Evolutionary conservation across 2,797 vertebrate genomes (phyloP), one percentile per base, ranked within the genome.

Genomic region (Chaetophractus vellerosus): DNA sequence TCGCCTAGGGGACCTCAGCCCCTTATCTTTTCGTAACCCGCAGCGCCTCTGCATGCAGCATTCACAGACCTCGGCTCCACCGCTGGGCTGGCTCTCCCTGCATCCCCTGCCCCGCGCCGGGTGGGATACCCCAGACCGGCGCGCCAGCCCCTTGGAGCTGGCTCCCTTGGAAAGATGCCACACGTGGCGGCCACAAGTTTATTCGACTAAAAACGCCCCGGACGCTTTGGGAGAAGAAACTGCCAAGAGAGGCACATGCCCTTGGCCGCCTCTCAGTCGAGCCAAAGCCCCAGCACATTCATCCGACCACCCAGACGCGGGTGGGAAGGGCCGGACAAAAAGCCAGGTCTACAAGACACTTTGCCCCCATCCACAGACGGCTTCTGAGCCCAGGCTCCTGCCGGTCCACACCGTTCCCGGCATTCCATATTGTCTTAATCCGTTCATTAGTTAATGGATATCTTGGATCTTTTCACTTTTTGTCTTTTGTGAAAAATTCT

Each of bases 1-100:
- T 96, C 91, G 94, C 94, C 88, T 41, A 95, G 91, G 86, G 97
- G 96, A 96, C 96, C 97, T 97, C 98, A 97, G 96, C 95, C 97
- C 93, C 96, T 97, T 97, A 97, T 97, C 97, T 97, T 95, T 97
- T 98, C 97, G 95, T 96, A 98, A 97, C 97, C 96, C 78, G 95
- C 97, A 92, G 97, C 95, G 97, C 95, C 98, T 98, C 97, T 97
- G 96, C 96, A 96, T 96, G 97, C 97, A 96, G 97, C 97, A 91
- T 93, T 97, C 97, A 95, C 96, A 31, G 95, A 78, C 95, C 87
- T 61, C 52, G 96, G 84, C 96, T 92, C 76, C 90, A 71, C 89
- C 15, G 96, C 93, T 83, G 95, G 59, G 96, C 96, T 93, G 75
- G 91, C 95, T 87, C 88, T 74, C 66, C 79, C 82, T 52, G 88